These are phyloP conservation scores for Gisinianus flammeolus DNA, from an alignment of 2,888 invertebrate genomes.

Conservation along the genomic window DNA sequence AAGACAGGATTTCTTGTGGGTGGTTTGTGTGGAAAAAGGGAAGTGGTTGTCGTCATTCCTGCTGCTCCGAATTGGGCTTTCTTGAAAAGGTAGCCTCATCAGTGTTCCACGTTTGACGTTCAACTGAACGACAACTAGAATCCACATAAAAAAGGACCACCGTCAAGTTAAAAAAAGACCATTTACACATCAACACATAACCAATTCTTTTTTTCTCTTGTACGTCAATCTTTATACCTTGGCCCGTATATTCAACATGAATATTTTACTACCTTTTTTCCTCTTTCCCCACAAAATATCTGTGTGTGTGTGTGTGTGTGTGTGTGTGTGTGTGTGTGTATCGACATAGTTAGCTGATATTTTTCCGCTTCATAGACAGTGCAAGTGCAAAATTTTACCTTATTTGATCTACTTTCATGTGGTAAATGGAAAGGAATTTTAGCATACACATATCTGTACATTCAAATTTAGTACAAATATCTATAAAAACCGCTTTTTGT, in stretches of 20 bases:
- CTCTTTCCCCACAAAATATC: too few species aligned
- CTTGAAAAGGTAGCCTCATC: slow-evolving; percentile 36
- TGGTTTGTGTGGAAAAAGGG: slow-evolving; percentile 52
- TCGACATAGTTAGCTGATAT: too few species aligned
- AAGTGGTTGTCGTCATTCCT: slow-evolving; percentile 56
- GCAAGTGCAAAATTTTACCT: background rate
- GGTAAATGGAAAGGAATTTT: too few species aligned
- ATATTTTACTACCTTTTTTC: background rate
- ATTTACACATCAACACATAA: slow-evolving; percentile 4
- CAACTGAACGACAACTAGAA: slow-evolving; percentile 9
- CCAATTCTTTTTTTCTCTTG: background rate
- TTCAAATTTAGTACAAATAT: too few species aligned
- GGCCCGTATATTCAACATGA: background rate
- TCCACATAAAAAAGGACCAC: slow-evolving; percentile 25
- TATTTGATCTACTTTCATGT: too few species aligned
- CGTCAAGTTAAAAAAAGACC: slow-evolving; percentile 19
- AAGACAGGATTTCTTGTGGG: slow-evolving; percentile 55
- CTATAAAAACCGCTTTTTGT: too few species aligned
- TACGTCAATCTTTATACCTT: background rate
- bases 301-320: too few species aligned
- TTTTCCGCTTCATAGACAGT: background rate
- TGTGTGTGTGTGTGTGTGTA: too few species aligned
- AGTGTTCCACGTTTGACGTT: slow-evolving; percentile 29
- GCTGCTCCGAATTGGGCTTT: slow-evolving; percentile 18
- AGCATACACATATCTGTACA: too few species aligned